Evolutionary conservation across 2,888 invertebrate genomes (phyloP).

Genomic region (Ophioninae sp.): DNA sequence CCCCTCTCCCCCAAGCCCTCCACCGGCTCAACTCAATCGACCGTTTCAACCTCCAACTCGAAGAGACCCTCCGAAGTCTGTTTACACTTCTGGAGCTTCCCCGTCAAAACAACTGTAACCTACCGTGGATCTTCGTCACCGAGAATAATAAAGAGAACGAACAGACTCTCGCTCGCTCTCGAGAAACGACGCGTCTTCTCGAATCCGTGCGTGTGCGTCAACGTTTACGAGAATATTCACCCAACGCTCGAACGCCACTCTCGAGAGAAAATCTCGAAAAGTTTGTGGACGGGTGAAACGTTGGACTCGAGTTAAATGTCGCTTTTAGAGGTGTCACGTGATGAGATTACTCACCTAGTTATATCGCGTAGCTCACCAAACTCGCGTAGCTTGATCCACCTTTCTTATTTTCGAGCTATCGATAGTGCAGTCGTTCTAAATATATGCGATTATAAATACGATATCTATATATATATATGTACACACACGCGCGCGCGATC

Average conservation of each 20-base stretch:
- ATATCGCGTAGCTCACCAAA: slow-evolving; percentile 25
- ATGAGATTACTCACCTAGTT: slow-evolving; percentile 44
- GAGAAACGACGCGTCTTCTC: not conserved
- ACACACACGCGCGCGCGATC: not conserved
- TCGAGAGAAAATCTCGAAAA: too few relatives aligned
- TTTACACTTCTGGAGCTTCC: too few relatives aligned
- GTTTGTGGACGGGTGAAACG: too few relatives aligned
- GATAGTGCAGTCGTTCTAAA: slow-evolving; percentile 1
- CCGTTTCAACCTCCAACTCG: too few relatives aligned
- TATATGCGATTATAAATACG: slow-evolving; percentile 3
- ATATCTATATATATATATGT: slow-evolving; percentile 1
- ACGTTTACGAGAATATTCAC: too few relatives aligned
- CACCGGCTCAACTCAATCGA: too few relatives aligned
- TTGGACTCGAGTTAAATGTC: not conserved
- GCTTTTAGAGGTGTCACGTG: not conserved
- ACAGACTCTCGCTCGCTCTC: too few relatives aligned
- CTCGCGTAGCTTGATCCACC: slow-evolving; percentile 34
- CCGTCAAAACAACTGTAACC: not conserved
- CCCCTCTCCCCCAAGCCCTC: too few relatives aligned
- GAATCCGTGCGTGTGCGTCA: too few relatives aligned
- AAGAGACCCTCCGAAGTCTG: too few relatives aligned
- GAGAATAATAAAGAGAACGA: not conserved
- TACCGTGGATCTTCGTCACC: not conserved
- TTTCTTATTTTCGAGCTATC: slow-evolving; percentile 22
- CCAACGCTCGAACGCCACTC: too few relatives aligned